phyloP scores from a whole-genome alignment of 2,113 vertebrate genomes.

The Gallinago undulata region DNA sequence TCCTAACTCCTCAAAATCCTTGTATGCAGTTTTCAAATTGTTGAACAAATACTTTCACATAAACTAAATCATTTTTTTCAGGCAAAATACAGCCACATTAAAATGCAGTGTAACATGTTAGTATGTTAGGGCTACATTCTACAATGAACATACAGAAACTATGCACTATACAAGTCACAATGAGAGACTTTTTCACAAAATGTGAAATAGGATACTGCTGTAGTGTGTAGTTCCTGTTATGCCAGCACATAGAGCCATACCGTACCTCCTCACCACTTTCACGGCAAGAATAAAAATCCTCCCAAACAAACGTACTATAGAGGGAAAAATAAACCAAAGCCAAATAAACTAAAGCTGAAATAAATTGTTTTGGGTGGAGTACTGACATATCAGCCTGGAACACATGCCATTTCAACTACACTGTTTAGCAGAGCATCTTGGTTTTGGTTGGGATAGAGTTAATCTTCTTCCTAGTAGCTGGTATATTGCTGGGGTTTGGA shows the following conservation, averaged over 20 bases:
- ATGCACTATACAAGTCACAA: background rate
- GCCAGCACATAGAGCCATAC: background rate
- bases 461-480: background rate
- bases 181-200: background rate
- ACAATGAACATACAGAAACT: background rate
- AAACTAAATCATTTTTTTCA: background rate
- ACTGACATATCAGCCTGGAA: background rate
- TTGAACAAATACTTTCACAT: background rate
- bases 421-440: background rate
- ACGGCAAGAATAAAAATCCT: background rate
- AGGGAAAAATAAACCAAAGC: background rate
- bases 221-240: background rate
- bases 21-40: background rate
- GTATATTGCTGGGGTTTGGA: background rate
- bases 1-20: background rate
- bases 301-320: background rate
- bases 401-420: background rate
- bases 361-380: background rate
- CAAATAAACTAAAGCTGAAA: background rate
- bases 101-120: background rate
- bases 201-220: rapidly evolving
- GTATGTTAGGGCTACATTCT: background rate
- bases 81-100: background rate
- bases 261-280: background rate
- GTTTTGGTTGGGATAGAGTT: background rate